These are phyloP conservation scores for Bombus fervidus DNA, from an alignment of 1,140 invertebrate species.

Conservation along the genomic window DNA sequence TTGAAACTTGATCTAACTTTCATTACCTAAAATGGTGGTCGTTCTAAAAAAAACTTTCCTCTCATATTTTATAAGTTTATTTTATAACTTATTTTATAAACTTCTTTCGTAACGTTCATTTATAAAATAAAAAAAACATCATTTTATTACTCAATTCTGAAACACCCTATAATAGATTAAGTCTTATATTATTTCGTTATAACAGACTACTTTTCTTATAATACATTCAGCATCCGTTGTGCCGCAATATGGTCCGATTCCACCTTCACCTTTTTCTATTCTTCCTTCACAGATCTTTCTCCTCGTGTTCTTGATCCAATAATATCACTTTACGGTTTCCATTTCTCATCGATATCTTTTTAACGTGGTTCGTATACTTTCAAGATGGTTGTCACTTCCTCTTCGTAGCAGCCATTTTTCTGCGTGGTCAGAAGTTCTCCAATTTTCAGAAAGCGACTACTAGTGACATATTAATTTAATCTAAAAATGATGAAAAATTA, in stretches of 20 bases:
- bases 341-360: slow-evolving; percentile 18
- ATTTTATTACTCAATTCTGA: background rate
- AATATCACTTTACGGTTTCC: slow-evolving; percentile 30
- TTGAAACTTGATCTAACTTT: background rate
- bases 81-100: no score
- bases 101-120: background rate
- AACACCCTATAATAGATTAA: slow-evolving; percentile 17
- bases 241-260: slow-evolving; percentile 44
- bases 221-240: slow-evolving; percentile 40
- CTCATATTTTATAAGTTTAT: background rate
- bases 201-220: slow-evolving; percentile 47
- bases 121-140: background rate
- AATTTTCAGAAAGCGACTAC: slow-evolving; percentile 17
- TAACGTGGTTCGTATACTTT: slow-evolving; percentile 17
- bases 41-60: background rate
- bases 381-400: background rate
- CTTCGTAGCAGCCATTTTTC: background rate
- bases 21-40: background rate
- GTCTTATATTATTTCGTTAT: slow-evolving; percentile 35
- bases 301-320: background rate
- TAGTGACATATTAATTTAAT: background rate
- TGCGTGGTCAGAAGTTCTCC: background rate
- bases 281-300: background rate
- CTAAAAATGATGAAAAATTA: background rate
- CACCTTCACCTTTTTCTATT: slow-evolving; percentile 9